These are phyloP conservation scores for Dolichomitus sp. DNA, from an alignment of 2,888 invertebrate genomes.

Conservation along the genomic window DNA sequence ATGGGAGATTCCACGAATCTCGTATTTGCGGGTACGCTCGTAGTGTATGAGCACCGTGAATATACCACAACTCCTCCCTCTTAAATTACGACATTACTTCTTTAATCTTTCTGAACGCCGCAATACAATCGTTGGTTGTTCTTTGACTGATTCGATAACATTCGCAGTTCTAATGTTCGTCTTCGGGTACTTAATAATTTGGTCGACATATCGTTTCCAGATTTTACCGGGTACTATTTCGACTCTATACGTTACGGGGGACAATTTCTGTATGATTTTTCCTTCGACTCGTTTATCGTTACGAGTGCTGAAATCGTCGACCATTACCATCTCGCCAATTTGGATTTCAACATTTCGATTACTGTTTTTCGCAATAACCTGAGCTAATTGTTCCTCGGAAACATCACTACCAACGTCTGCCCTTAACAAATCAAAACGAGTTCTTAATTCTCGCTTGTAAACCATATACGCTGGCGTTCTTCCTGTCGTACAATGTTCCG, in stretches of 20 bases:
- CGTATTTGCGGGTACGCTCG: too few relatives aligned
- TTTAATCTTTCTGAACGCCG: slow-evolving; percentile 2
- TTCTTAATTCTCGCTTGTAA: slow-evolving; percentile 52
- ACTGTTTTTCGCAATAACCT: slow-evolving; percentile 17
- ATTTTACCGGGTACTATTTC: slow-evolving; percentile 21
- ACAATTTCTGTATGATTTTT: slow-evolving; percentile 38
- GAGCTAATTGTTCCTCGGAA: slow-evolving; percentile 13
- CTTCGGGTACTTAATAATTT: slow-evolving; percentile 17
- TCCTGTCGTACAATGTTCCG: slow-evolving; percentile 61
- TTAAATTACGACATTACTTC: neutral
- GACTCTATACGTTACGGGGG: slow-evolving; percentile 47
- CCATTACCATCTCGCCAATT: slow-evolving; percentile 45
- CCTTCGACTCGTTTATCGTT: slow-evolving; percentile 40
- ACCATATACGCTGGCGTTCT: slow-evolving; percentile 56
- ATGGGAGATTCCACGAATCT: too few relatives aligned
- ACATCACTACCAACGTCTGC: slow-evolving; percentile 35
- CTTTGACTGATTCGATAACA: slow-evolving; percentile 2
- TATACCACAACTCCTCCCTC: neutral
- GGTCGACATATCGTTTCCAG: slow-evolving; percentile 53
- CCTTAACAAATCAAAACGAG: slow-evolving; percentile 48
- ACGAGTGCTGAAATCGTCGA: slow-evolving; percentile 46
- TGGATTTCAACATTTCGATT: slow-evolving; percentile 45
- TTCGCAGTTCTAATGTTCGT: neutral
- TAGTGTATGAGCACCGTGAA: too few relatives aligned
- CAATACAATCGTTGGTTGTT: neutral